Percentiles rank a stretch among this genome's conserved stretches.
phyloP scores from a whole-genome alignment of 2,888 invertebrate genomes.

The Tyria jacobaeae region DNA sequence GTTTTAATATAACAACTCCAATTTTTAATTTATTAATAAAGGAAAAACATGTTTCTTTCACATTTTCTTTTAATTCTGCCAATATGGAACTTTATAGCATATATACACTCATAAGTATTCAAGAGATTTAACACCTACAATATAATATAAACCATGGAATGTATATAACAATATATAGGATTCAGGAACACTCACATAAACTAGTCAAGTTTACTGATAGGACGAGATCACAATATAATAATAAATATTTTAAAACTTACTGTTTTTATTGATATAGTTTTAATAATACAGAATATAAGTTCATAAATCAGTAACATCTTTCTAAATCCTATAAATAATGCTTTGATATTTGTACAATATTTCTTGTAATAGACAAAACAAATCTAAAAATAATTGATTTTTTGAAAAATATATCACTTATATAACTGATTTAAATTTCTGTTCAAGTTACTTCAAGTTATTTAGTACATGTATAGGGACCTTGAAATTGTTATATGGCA shows the following conservation, averaged over 20 bases:
- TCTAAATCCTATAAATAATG: constrained; percentile 33
- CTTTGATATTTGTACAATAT: constrained; percentile 39
- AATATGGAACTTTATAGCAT: constrained; percentile 36
- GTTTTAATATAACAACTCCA: constrained; percentile 29
- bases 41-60: constrained; percentile 53
- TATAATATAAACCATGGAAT: constrained; percentile 44
- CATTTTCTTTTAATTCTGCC: constrained; percentile 40
- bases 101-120: constrained; percentile 38
- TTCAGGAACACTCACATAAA: constrained; percentile 24
- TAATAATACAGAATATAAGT: constrained; percentile 17
- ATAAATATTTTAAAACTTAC: constrained; percentile 8
- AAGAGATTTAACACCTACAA: constrained; percentile 41
- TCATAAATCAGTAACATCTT: constrained; percentile 22
- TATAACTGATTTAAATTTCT: not conserved
- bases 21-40: constrained; percentile 68
- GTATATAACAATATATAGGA: constrained; percentile 32
- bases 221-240: constrained; percentile 15
- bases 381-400: not conserved
- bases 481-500: constrained; percentile 48
- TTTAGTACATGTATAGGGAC: constrained; percentile 8
- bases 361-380: constrained; percentile 22
- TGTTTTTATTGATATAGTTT: constrained; percentile 11
- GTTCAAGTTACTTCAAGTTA: not conserved
- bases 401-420: not conserved
- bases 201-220: constrained; percentile 15